A percentile compares a stretch with the other conserved stretches of the same genome.
Conservation (phyloP, 2,113 vertebrate species). For the Euleptes europaea region DNA sequence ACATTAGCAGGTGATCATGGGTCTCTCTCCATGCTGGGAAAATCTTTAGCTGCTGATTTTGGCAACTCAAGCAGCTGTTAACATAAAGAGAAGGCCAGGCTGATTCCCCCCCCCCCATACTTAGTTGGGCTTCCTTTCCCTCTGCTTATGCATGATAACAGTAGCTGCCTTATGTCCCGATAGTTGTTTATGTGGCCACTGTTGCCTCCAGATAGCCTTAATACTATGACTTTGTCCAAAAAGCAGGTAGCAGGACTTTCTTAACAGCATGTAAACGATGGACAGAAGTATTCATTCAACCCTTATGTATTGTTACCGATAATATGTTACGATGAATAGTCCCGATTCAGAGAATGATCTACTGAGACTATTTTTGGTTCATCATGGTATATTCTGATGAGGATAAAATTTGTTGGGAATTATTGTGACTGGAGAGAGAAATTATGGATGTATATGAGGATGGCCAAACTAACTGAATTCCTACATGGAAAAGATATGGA, state of each 20-base stretch:
- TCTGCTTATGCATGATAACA: neutral
- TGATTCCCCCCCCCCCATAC: neutral
- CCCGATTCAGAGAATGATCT: neutral
- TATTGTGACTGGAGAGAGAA: too few species aligned
- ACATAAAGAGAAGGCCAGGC: neutral
- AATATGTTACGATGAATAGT: neutral
- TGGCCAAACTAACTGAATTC: too few species aligned
- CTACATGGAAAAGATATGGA: too few species aligned
- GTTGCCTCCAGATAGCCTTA: slow-evolving; percentile 11
- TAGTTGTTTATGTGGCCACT: neutral
- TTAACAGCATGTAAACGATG: neutral
- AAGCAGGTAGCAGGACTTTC: neutral
- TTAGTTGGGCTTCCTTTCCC: neutral
- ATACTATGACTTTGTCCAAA: neutral
- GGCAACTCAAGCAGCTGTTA: neutral
- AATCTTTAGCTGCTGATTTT: neutral
- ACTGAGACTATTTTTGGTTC: too few species aligned
- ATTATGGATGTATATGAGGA: too few species aligned
- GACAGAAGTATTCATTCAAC: slow-evolving; percentile 10
- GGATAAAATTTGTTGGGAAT: too few species aligned
- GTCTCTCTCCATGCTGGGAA: neutral
- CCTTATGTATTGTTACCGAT: neutral
- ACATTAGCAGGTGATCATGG: neutral
- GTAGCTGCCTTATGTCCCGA: neutral
- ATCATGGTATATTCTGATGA: too few species aligned